Percentiles rank a stretch among this genome's conserved stretches.
These are phyloP conservation scores for Cacoxenus indagator DNA, from an alignment of 2,888 invertebrate species.

Conservation along the genomic window DNA sequence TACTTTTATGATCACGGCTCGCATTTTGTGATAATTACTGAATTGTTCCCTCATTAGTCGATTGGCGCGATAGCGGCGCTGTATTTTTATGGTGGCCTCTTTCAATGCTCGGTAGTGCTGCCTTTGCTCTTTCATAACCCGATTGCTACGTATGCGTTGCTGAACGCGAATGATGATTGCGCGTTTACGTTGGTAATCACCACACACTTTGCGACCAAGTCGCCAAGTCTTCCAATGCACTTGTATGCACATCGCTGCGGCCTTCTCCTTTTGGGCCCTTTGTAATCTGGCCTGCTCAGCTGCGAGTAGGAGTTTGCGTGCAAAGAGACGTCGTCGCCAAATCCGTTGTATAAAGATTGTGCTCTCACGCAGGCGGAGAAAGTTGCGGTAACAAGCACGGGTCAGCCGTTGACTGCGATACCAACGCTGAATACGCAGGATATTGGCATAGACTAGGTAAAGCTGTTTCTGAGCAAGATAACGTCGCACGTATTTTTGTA, in stretches of 20 bases:
- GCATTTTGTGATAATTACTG: conserved; percentile 44
- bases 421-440: conserved; percentile 72
- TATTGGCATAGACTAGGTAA: conserved; percentile 61
- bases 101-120: conserved; percentile 43
- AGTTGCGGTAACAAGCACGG: conserved; percentile 68
- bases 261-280: conserved; percentile 47
- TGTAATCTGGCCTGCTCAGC: conserved; percentile 50
- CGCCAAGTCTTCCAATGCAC: conserved; percentile 62
- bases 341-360: conserved; percentile 72
- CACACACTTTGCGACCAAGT: conserved; percentile 44
- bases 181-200: conserved; percentile 42
- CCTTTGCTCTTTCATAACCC: conserved; percentile 47
- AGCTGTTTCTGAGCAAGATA: conserved; percentile 70
- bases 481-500: conserved; percentile 73
- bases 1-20: conserved; percentile 58
- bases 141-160: conserved; percentile 37
- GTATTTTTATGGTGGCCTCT: conserved; percentile 39
- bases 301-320: conserved; percentile 51
- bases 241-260: conserved; percentile 68
- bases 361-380: conserved; percentile 68
- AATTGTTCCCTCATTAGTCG: conserved; percentile 44
- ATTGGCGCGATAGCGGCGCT: conserved; percentile 53
- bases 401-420: conserved; percentile 71
- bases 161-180: conserved; percentile 49
- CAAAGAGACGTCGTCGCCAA: conserved; percentile 69